Evolutionary conservation across 2,797 vertebrate genomes (phyloP), one percentile per base, ranked within the genome.

Genomic region (Amphiprion clarkii): DNA sequence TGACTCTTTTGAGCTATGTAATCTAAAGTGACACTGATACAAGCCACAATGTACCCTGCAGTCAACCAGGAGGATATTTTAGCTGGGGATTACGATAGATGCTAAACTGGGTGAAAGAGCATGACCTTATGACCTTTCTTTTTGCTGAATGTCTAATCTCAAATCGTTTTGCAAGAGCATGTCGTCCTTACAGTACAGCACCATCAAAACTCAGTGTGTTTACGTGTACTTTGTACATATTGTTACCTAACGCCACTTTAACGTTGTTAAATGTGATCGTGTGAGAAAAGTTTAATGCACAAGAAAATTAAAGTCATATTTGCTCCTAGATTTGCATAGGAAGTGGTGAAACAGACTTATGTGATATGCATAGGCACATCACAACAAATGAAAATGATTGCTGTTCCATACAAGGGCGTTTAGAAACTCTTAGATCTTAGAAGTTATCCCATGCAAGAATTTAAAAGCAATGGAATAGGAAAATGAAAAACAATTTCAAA

Each of bases 21-120:
- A 74, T 58, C 40, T 68, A 27, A 19, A 69, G 19, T 58, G 69
- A 62, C 59, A 36, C 10, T n/a, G 21, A 65, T 33, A 60, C 14
- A 81, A 51, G 5, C 12, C 60, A 68, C 29, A 6, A 57, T 67
- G 60, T 53, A 46, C 61, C 25, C 49, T 53, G 33, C 46, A 27
- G 66, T 61, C 49, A 67, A 31, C 33, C 44, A 40, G 66, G 67
- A 40, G 67, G 69, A 62, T 55, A 79, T 79, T 78, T 79, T 63
- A 81, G 74, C 60, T 39, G 44, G 39, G 74, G 76, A 92, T 93
- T 91, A 90, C 19, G 69, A 60, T 83, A 82, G 89, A 88, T 78
- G 66, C 70, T 81, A 60, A 85, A 87, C 67, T 72, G 63, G 85
- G 81, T 85, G 69, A 90, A 84, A 88, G 84, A 79, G 72, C 84